A percentile compares a stretch with the other conserved stretches of the same genome.
Evolutionary conservation across 53 echinoderm and acorn worm genomes (phyloP).

Genomic region (Holothuria leucospilota): DNA sequence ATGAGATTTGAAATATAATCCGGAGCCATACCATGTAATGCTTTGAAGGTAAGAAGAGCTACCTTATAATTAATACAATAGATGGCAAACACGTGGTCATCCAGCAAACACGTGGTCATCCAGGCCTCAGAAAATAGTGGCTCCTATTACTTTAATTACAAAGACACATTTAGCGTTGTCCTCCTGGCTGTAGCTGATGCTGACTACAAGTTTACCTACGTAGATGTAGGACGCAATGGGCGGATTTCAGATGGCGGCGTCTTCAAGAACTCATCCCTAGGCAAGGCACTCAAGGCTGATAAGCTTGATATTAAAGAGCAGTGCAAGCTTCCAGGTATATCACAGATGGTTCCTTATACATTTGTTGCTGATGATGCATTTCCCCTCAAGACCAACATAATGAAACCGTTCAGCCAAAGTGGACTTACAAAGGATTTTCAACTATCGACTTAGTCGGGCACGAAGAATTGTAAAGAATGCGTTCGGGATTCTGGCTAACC

Average conservation of each 20-base stretch:
- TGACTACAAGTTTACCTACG: neutral
- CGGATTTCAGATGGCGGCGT: slow-evolving; percentile 1
- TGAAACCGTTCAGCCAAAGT: slow-evolving; percentile 66
- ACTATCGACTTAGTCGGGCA: slow-evolving; percentile 58
- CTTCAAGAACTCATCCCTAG: neutral
- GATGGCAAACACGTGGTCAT: slow-evolving; percentile 18
- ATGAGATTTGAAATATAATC: no score
- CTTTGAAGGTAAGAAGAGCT: no score
- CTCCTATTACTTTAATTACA: slow-evolving; percentile 3
- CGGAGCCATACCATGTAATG: no score
- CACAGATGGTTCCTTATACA: neutral
- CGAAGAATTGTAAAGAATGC: slow-evolving; percentile 47
- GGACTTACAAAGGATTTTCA: slow-evolving; percentile 52
- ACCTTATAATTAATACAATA: neutral
- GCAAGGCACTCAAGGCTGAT: neutral
- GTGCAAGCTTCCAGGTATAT: neutral
- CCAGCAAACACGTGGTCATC: slow-evolving; percentile 16
- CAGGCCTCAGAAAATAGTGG: neutral
- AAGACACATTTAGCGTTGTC: slow-evolving; percentile 6
- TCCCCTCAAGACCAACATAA: slow-evolving; percentile 61
- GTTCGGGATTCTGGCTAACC: slow-evolving; percentile 35
- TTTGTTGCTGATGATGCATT: slow-evolving; percentile 34
- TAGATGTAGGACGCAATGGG: neutral
- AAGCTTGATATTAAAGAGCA: no score
- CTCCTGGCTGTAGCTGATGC: slow-evolving; percentile 7